Percentiles rank a stretch among this genome's conserved stretches.
phyloP scores from a whole-genome alignment of 2,797 vertebrate species.

The Eremophila alpestris region DNA sequence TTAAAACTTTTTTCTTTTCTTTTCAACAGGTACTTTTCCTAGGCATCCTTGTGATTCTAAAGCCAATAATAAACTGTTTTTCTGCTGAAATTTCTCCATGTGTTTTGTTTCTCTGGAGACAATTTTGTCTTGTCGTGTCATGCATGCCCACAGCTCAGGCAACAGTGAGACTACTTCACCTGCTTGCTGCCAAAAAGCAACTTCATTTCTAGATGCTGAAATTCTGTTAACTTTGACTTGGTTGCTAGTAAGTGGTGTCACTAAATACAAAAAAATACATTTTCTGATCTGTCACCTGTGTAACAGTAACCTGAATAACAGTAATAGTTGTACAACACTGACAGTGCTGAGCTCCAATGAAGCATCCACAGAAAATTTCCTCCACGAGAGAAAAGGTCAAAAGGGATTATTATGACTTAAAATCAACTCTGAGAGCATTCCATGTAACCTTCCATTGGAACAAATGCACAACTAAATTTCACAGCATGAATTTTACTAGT shows the following conservation, averaged over 20 bases:
- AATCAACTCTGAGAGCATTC: not conserved
- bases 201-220: not conserved
- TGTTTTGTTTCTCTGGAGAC: not conserved
- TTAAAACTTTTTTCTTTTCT: not conserved
- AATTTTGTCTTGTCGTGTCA: rapidly evolving
- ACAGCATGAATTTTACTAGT: not conserved
- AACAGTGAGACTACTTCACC: not conserved
- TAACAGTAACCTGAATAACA: not conserved
- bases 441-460: not conserved
- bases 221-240: not conserved
- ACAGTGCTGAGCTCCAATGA: not conserved
- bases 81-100: not conserved
- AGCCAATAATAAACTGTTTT: not conserved
- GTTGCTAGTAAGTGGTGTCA: not conserved
- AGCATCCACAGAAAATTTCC: not conserved
- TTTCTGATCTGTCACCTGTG: not conserved
- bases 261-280: not conserved
- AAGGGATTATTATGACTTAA: not conserved
- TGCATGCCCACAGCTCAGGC: not conserved
- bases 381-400: not conserved
- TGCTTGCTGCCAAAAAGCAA: slow-evolving; percentile 9
- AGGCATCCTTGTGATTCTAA: not conserved
- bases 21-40: not conserved
- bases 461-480: not conserved
- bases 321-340: not conserved